Conservation (phyloP, 2,113 vertebrate genomes). For the Apodemus sylvaticus region DNA sequence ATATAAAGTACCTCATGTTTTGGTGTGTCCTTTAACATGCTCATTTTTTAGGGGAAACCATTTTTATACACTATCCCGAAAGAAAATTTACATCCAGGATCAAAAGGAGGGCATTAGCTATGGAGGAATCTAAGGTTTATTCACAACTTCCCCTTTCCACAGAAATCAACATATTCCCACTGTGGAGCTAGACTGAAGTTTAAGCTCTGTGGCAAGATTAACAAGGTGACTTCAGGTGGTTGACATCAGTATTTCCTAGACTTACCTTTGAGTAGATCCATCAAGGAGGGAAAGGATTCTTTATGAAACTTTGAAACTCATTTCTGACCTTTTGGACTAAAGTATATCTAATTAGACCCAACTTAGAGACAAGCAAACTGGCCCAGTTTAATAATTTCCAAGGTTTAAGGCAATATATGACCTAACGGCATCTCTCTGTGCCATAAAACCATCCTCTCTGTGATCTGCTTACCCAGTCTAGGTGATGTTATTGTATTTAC, state of each 20-base stretch:
- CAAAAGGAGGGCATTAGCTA: neutral
- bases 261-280: neutral
- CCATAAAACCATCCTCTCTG: neutral
- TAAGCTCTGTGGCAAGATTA: neutral
- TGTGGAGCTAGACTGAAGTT: neutral
- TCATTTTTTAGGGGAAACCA: neutral
- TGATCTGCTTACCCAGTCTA: constrained; percentile 91
- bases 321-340: neutral
- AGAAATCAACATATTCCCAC: neutral
- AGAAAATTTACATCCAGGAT: neutral
- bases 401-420: neutral
- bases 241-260: neutral
- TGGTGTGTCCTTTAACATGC: neutral
- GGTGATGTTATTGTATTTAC: constrained; percentile 97
- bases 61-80: neutral
- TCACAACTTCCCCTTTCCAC: neutral
- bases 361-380: neutral
- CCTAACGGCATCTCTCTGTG: neutral
- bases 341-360: neutral
- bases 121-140: neutral
- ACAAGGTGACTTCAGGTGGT: neutral
- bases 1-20: neutral
- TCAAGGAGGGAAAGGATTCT: constrained; percentile 1
- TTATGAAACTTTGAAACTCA: neutral
- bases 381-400: neutral